Evolutionary conservation across 2,113 vertebrate genomes (phyloP), one percentile per base, ranked within the genome.

Genomic region (Dipodomys spectabilis): DNA sequence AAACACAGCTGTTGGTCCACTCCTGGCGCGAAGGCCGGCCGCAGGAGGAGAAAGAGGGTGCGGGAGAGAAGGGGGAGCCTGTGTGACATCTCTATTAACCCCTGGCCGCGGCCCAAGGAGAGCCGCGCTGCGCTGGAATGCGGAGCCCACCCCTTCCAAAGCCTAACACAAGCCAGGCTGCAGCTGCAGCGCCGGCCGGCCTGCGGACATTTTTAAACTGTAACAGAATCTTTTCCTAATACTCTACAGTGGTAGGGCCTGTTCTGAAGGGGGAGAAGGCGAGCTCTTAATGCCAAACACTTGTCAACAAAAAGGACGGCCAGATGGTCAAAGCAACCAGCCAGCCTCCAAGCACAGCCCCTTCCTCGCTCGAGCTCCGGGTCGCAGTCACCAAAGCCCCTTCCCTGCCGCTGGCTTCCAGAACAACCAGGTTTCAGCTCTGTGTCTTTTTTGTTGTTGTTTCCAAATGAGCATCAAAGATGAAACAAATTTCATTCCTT

Each of bases 61-160:
- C 25, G 44, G 73, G 1, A 79, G 83, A 67, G 80, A 20, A 6
- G 68, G 94, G 77, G 10, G 69, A 75, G 78, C 68, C 98, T 97
- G 98, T 98, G 99, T 99, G 99, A 99, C 99, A 99, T 99, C 99
- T 99, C 98, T 98, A 99, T 99, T 99, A 99, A 99, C 98, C 99
- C 99, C 98, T 98, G 98, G 98, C 98, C 97, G 98, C 94, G 98
- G 97, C 98, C 98, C 98, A 99, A 86, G 86, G 98, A 98, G 98
- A 98, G 98, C 98, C 98, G 97, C 98, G 98, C 89, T 95, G 98
- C 91, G 97, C 98, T 99, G 99, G 99, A 99, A 99, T 99, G 99
- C 95, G 94, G 98, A 96, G 95, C 98, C 97, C 11, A 98, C 98
- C 98, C 98, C 97, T 98, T 99, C 98, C 98, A 98, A 98, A 98